phyloP scores from a whole-genome alignment of 2,113 vertebrate species.

The Paramormyrops kingsleyae region DNA sequence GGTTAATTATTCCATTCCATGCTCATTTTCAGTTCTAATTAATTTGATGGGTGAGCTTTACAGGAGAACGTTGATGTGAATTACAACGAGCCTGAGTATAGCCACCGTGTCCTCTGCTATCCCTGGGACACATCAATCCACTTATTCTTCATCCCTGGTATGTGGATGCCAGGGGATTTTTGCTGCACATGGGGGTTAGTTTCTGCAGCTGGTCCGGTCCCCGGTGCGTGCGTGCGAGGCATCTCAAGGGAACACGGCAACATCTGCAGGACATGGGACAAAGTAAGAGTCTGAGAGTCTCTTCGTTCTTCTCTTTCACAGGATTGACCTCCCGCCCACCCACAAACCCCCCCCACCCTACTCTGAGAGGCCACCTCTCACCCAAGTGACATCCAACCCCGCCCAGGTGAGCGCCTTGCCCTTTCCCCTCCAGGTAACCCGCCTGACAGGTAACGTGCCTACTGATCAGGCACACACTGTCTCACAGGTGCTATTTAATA shows the following conservation, averaged over 20 bases:
- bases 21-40: neutral
- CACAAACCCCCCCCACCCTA: constrained; percentile 67
- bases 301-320: constrained; percentile 22
- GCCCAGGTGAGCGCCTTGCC: constrained; percentile 44
- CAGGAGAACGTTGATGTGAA: neutral
- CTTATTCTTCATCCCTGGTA: neutral
- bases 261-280: neutral
- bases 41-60: neutral
- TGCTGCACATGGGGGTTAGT: neutral
- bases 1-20: neutral
- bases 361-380: constrained; percentile 48
- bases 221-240: neutral
- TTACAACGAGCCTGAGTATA: neutral
- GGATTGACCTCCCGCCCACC: constrained; percentile 68
- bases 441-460: neutral
- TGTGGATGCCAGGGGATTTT: neutral
- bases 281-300: no score
- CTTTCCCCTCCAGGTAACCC: constrained; percentile 54
- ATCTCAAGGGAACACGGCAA: neutral
- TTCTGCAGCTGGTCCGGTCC: neutral
- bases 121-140: neutral
- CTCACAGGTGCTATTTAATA: neutral
- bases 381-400: constrained; percentile 53
- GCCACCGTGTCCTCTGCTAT: neutral
- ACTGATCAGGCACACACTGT: neutral